Evolutionary conservation across 35 echinoderm and acorn worm genomes (phyloP).

Genomic region (Diadema setosum): DNA sequence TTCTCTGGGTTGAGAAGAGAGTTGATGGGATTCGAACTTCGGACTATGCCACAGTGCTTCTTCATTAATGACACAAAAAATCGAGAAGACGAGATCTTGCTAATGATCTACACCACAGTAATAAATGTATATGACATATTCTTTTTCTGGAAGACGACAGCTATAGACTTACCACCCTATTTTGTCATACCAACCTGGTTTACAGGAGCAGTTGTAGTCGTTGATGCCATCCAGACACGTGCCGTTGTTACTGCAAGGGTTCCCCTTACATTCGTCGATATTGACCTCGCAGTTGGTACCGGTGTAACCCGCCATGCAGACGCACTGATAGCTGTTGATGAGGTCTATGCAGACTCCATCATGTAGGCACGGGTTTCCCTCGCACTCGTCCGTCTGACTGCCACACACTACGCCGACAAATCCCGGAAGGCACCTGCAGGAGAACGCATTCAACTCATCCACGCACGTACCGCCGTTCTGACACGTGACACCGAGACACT

Average conservation of each 20-base stretch:
- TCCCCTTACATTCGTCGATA: slow-evolving; percentile 24
- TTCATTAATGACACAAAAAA: too few relatives aligned
- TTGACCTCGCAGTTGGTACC: slow-evolving; percentile 53
- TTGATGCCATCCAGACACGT: slow-evolving; percentile 54
- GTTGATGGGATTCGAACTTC: neutral
- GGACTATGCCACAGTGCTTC: too few relatives aligned
- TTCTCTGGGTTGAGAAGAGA: neutral
- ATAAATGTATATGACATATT: too few relatives aligned
- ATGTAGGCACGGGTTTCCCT: slow-evolving; percentile 23
- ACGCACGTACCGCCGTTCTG: slow-evolving; percentile 49
- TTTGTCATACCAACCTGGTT: slow-evolving; percentile 36
- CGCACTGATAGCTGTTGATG: slow-evolving; percentile 23
- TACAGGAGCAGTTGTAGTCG: slow-evolving; percentile 66
- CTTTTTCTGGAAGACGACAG: too few relatives aligned
- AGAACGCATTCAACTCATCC: slow-evolving; percentile 41
- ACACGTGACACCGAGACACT: slow-evolving; percentile 44
- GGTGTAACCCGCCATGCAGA: slow-evolving; percentile 27
- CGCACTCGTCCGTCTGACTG: slow-evolving; percentile 60
- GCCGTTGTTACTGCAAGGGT: slow-evolving; percentile 55
- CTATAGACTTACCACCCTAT: too few relatives aligned
- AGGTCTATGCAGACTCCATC: slow-evolving; percentile 51
- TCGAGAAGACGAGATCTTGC: too few relatives aligned
- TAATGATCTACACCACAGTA: too few relatives aligned
- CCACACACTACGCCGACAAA: slow-evolving; percentile 61
- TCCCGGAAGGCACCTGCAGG: slow-evolving; percentile 38